Percentiles rank a stretch among this genome's conserved stretches.
Evolutionary conservation across 2,797 vertebrate genomes (phyloP).

Genomic region (Bufotes viridis): DNA sequence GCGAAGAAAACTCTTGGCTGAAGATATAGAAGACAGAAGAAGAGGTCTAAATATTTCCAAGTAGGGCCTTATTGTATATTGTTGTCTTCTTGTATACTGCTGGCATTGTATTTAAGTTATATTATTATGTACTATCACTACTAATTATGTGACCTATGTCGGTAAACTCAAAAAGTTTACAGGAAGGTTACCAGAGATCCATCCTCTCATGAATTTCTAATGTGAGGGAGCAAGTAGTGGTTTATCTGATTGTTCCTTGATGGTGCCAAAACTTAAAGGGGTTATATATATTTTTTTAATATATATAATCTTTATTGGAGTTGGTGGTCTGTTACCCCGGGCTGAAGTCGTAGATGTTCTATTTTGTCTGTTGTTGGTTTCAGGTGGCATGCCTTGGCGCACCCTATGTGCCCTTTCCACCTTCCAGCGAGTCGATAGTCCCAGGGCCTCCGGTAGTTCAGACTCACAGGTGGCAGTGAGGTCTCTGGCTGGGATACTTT

Average conservation of each 20-base stretch:
- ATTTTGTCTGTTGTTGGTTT: too few species aligned
- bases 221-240: neutral
- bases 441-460: too few species aligned
- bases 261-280: neutral
- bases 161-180: neutral
- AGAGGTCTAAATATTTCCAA: neutral
- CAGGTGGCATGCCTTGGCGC: too few species aligned
- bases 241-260: neutral
- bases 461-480: too few species aligned
- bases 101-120: neutral
- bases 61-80: neutral
- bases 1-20: too few species aligned
- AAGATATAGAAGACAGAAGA: neutral
- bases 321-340: too few species aligned
- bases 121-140: neutral
- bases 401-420: too few species aligned
- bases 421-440: too few species aligned
- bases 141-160: neutral
- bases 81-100: neutral
- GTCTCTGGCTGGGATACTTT: too few species aligned
- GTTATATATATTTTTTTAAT: neutral
- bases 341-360: too few species aligned
- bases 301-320: too few species aligned
- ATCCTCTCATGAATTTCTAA: neutral
- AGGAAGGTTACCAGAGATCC: neutral